Evolutionary conservation across 2,888 invertebrate genomes (phyloP).

Genomic region (Temnothorax ravouxi): DNA sequence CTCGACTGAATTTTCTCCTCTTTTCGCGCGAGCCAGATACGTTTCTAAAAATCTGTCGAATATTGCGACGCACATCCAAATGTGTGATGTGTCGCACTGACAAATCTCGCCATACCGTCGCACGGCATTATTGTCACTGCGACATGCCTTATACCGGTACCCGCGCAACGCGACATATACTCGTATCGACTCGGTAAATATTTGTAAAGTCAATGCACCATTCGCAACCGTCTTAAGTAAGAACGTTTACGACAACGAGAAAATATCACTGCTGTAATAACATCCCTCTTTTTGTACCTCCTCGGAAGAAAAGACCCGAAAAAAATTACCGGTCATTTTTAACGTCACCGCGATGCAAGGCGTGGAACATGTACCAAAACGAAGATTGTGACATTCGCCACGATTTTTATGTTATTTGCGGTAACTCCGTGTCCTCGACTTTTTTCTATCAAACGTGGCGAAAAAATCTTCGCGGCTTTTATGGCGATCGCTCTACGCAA

Average conservation of each 20-base stretch:
- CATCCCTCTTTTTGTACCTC: neutral
- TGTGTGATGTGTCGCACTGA: neutral
- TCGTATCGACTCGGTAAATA: slow-evolving; percentile 25
- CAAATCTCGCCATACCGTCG: slow-evolving; percentile 8
- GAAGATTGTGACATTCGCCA: neutral
- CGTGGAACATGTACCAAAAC: neutral
- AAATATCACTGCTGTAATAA: slow-evolving; percentile 23
- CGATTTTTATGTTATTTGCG: neutral
- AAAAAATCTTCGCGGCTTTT: neutral
- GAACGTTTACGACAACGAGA: neutral
- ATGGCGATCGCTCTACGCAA: neutral
- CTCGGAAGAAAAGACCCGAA: neutral
- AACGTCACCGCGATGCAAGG: neutral
- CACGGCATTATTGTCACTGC: slow-evolving; percentile 5
- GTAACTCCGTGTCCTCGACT: neutral
- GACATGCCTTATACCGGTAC: slow-evolving; percentile 7
- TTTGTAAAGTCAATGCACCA: slow-evolving; percentile 37
- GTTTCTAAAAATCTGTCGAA: slow-evolving; percentile 17
- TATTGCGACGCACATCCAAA: slow-evolving; percentile 10
- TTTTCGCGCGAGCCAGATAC: neutral
- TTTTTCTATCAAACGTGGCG: neutral
- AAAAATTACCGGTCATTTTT: slow-evolving; percentile 10
- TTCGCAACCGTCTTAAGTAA: slow-evolving; percentile 11
- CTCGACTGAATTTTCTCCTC: neutral
- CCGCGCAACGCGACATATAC: neutral